phyloP scores from a whole-genome alignment of 1,140 invertebrate species.

The Ladona fulva region DNA sequence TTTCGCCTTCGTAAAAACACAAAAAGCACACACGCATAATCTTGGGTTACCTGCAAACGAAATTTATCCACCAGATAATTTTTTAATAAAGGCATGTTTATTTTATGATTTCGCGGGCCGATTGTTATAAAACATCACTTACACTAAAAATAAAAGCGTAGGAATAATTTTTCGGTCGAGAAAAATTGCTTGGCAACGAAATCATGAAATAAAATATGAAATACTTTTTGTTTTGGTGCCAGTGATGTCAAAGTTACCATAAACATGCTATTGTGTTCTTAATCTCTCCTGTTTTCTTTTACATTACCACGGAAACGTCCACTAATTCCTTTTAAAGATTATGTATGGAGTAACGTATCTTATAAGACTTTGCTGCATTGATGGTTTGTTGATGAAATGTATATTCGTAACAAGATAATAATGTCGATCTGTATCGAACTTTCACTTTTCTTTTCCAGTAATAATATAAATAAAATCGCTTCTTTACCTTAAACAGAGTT shows the following conservation, averaged over 20 bases:
- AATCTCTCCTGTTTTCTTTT: background rate
- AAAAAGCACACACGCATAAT: too few species aligned
- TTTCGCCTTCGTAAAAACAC: too few species aligned
- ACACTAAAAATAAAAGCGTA: too few species aligned
- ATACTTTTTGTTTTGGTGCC: background rate
- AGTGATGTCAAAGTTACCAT: slow-evolving; percentile 9
- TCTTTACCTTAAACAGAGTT: too few species aligned
- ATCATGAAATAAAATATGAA: background rate
- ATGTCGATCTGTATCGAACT: background rate
- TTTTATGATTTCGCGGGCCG: too few species aligned
- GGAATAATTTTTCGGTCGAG: too few species aligned
- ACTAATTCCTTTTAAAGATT: slow-evolving; percentile 6
- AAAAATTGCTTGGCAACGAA: background rate
- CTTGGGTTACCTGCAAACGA: too few species aligned
- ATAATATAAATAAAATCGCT: background rate
- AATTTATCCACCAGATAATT: too few species aligned
- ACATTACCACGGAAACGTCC: background rate
- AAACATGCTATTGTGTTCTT: slow-evolving; percentile 10
- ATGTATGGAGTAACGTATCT: background rate
- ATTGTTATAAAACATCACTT: too few species aligned
- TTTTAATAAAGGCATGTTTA: too few species aligned
- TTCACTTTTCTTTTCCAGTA: background rate
- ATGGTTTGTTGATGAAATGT: background rate
- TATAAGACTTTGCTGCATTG: background rate
- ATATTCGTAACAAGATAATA: background rate